These are phyloP conservation scores for Diphyllodes magnificus DNA, from an alignment of 2,113 vertebrate species.

Conservation along the genomic window DNA sequence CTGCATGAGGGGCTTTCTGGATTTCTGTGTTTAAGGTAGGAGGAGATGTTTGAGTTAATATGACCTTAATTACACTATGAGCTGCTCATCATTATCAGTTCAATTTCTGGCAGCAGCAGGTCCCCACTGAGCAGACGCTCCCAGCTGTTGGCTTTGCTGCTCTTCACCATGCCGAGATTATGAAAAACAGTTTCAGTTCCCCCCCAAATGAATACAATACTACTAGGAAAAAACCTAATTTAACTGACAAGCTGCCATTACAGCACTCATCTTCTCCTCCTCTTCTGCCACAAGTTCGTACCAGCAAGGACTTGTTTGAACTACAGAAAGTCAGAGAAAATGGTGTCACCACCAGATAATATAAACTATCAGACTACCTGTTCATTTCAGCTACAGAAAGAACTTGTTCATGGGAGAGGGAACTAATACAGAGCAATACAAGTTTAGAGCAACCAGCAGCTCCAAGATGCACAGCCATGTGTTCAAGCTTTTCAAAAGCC, in stretches of 20 bases:
- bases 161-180: not conserved
- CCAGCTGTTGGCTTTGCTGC: not conserved
- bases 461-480: not conserved
- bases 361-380: not conserved
- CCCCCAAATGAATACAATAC: not conserved
- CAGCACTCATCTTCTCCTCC: not conserved
- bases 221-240: not conserved
- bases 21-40: not conserved
- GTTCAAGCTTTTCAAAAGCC: not conserved
- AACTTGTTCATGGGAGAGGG: not conserved
- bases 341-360: not conserved
- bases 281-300: not conserved
- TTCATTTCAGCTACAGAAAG: not conserved
- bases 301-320: not conserved
- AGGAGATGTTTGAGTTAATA: not conserved
- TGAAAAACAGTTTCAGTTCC: not conserved
- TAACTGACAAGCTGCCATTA: not conserved
- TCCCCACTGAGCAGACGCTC: not conserved
- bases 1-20: not conserved
- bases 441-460: not conserved
- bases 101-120: not conserved
- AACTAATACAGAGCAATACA: not conserved
- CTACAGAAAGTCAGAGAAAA: not conserved
- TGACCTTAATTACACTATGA: not conserved
- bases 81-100: constrained; percentile 15